Conservation (phyloP, 37 sponge, comb jelly and placozoan genomes). For the Chondrosia reniformis region DNA sequence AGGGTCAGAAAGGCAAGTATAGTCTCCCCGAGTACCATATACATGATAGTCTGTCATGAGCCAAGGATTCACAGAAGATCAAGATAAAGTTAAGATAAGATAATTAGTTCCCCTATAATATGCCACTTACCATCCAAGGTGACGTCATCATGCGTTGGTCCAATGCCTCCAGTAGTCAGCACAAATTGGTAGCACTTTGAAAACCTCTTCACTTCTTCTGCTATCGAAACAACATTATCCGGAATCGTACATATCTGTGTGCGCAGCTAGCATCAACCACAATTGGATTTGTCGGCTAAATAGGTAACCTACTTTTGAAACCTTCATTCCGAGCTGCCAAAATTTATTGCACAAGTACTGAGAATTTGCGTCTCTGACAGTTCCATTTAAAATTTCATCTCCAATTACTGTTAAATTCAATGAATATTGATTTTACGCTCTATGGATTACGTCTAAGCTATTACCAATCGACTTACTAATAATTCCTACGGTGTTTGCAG, state of each 20-base stretch:
- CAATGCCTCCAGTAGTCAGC: slow-evolving; percentile 80
- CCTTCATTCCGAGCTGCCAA: slow-evolving; percentile 68
- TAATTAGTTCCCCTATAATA: no score
- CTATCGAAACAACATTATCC: slow-evolving; percentile 58
- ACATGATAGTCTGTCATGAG: no score
- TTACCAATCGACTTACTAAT: slow-evolving; percentile 33
- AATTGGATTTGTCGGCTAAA: no score
- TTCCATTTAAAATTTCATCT: slow-evolving; percentile 86
- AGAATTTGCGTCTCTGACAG: slow-evolving; percentile 77
- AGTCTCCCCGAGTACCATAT: no score
- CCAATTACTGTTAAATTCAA: slow-evolving; percentile 63
- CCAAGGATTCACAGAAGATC: no score
- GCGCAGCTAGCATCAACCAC: no score
- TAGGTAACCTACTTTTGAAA: slow-evolving; percentile 41
- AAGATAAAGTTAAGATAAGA: no score
- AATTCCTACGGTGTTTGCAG: slow-evolving; percentile 41
- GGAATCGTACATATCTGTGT: slow-evolving; percentile 48
- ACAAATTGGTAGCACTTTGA: slow-evolving; percentile 49
- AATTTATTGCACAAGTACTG: slow-evolving; percentile 66
- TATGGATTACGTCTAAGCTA: neutral
- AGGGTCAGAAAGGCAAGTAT: no score
- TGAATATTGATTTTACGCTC: neutral
- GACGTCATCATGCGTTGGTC: slow-evolving; percentile 92
- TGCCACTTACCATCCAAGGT: slow-evolving; percentile 76
- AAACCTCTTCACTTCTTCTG: slow-evolving; percentile 43